Evolutionary conservation across 2,888 invertebrate genomes (phyloP), one percentile per base, ranked within the genome.

Genomic region (Laspeyria flexula): DNA sequence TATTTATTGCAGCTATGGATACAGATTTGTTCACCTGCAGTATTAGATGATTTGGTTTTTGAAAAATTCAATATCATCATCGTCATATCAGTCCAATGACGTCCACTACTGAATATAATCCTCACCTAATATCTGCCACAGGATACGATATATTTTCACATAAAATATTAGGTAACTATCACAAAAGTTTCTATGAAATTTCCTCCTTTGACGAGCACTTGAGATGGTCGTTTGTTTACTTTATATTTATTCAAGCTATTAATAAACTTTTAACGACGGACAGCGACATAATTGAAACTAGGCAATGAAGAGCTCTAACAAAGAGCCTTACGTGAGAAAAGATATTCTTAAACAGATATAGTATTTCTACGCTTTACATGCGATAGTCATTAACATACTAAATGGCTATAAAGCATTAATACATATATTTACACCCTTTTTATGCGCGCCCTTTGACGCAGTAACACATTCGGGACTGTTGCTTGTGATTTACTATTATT

Each of bases 401-500:
- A 49, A 27, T 43, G 13, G 45, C 71, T 60, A 68, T 75, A 62
- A 76, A 70, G 62, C 65, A 59, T 67, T 57, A 67, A 68, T 79
- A 81, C 73, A 82, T 85, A 83, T 72, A 78, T 84, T 82, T 75
- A 84, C 84, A 84, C 87, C 89, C 88, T 82, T 86, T 81, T 82
- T 75, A 79, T 76, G 74, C 67, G 60, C 72, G 74, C 77, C 75
- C 74, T 77, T 76, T 77, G 74, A 81, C 75, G 66, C 69, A 63
- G 68, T 70, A 77, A 73, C 79, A 84, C 73, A 87, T 86, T 88
- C 80, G 79, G 75, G 81, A 79, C 79, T 71, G 79, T 76, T 80
- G 76, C 77, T 77, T 69, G 83, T 90, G 90, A 90, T 90, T 91
- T 90, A 92, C 80, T 90, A 91, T 92, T 91, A 90, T 91, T 90